phyloP scores from a whole-genome alignment of 2,888 invertebrate species.

The Biston stratarius region DNA sequence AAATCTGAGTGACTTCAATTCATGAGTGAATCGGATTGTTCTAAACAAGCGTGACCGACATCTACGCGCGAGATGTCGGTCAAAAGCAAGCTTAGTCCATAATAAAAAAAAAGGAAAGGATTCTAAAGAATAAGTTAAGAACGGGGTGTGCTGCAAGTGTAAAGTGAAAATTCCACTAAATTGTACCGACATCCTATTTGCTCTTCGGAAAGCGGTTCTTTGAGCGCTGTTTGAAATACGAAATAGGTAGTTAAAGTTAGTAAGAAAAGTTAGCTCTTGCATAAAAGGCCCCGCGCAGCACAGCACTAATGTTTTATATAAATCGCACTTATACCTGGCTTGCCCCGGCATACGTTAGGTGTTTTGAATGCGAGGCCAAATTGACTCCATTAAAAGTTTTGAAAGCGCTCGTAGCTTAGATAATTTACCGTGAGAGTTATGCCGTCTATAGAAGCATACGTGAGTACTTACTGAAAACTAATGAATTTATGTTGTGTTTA shows the following conservation, averaged over 20 bases:
- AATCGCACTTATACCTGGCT: slow-evolving; percentile 71
- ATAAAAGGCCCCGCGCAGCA: slow-evolving; percentile 61
- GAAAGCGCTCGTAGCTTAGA: slow-evolving; percentile 83
- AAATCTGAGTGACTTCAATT: too few relatives aligned
- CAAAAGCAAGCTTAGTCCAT: too few relatives aligned
- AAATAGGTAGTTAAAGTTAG: slow-evolving; percentile 30
- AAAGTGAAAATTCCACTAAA: slow-evolving; percentile 44
- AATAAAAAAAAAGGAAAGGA: too few relatives aligned
- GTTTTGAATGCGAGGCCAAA: slow-evolving; percentile 83
- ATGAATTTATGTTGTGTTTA: slow-evolving; percentile 75
- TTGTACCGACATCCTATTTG: slow-evolving; percentile 21
- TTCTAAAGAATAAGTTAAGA: too few relatives aligned
- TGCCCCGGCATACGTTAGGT: slow-evolving; percentile 67
- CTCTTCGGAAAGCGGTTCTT: slow-evolving; percentile 47
- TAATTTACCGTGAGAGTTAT: slow-evolving; percentile 83
- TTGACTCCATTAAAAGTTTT: slow-evolving; percentile 86
- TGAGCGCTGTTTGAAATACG: slow-evolving; percentile 51
- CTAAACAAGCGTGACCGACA: too few relatives aligned
- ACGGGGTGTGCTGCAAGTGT: slow-evolving; percentile 41
- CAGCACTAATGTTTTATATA: slow-evolving; percentile 73
- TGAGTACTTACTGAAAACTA: slow-evolving; percentile 70
- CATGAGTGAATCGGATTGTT: too few relatives aligned
- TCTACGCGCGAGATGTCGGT: too few relatives aligned
- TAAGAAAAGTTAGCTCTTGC: slow-evolving; percentile 55
- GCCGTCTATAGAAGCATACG: slow-evolving; percentile 73